Percentiles rank a stretch among this genome's conserved stretches.
Evolutionary conservation across 2,888 invertebrate genomes (phyloP).

Genomic region (Griposia aprilina): DNA sequence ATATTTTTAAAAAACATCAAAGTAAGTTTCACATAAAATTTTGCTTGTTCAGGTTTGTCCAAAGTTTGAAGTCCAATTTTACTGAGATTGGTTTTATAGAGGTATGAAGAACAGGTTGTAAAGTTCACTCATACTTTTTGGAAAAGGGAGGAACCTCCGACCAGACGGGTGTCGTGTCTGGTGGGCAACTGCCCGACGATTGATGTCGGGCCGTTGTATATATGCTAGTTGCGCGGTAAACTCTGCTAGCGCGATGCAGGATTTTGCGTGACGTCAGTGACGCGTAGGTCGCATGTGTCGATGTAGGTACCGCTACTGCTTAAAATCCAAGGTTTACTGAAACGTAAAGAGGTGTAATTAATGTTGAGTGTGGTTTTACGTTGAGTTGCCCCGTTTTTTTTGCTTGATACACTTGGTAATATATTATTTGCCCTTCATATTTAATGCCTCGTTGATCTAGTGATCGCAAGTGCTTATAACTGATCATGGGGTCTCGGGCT

Average conservation of each 20-base stretch:
- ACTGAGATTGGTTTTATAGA: neutral
- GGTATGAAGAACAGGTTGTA: no score
- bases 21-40: constrained; percentile 18
- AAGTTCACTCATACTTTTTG: no score
- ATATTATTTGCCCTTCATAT: constrained; percentile 8
- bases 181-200: no score
- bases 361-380: constrained; percentile 31
- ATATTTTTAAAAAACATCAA: constrained; percentile 28
- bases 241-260: no score
- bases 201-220: no score
- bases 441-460: neutral
- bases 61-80: constrained; percentile 33
- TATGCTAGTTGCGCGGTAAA: no score
- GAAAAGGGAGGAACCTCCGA: no score
- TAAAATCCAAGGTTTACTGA: constrained; percentile 24
- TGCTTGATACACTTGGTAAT: neutral
- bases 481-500: no score
- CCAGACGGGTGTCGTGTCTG: no score
- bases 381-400: constrained; percentile 26
- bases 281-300: no score
- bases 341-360: constrained; percentile 43
- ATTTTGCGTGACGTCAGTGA: no score
- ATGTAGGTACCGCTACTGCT: neutral
- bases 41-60: constrained; percentile 25
- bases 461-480: no score